Base-by-base conservation (phyloP, 2,113 vertebrate species). In the Antidorcas marsupialis region DNA sequence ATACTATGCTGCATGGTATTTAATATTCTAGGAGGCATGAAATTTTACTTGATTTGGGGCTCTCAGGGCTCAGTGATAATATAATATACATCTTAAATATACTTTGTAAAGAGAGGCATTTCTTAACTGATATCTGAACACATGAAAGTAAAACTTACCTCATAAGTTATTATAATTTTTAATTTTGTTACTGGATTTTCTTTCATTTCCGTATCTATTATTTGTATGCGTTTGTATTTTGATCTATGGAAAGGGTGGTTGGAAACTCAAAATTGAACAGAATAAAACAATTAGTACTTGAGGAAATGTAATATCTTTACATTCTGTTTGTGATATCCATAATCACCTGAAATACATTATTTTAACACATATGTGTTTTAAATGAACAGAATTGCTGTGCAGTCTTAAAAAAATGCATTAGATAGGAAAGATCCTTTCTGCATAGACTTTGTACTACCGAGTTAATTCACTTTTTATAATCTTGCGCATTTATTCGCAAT, bases 131-230 rank as follows among this genome's bases (percentile, higher is more conserved):
- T 95, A 76, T 76, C 92, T 89, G 78, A 92, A 60, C 33, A 74
- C 12, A 3, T 39, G n/a, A 57, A 89, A 92, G 39, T 47, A 60
- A 95, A 94, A 97, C 55, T 98, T 94, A 96, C 84, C 92, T 98
- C 96, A 78, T 86, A 67, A 87, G 13, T 95, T 67, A 76, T 76
- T 43, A 76, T 43, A 76, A 79, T 78, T 71, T 8, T 71, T 57
- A 82, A 84, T 95, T 92, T 92, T 92, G 76, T 47, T 95, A 62
- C 64, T 92, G 90, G 89, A 64, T 87, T 92, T 79, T 53, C 85
- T 71, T 53, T 92, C 30, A 82, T 87, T 82, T 90, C 67, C 52
- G 2, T 57, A 33, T 16, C 47, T 82, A 86, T 94, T 57, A 53
- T 86, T 87, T 96, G 81, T 67, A 95, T 1, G 4, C 7, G 2